Evolutionary conservation across 2,113 vertebrate species (phyloP).

Genomic region (Propithecus coquereli): DNA sequence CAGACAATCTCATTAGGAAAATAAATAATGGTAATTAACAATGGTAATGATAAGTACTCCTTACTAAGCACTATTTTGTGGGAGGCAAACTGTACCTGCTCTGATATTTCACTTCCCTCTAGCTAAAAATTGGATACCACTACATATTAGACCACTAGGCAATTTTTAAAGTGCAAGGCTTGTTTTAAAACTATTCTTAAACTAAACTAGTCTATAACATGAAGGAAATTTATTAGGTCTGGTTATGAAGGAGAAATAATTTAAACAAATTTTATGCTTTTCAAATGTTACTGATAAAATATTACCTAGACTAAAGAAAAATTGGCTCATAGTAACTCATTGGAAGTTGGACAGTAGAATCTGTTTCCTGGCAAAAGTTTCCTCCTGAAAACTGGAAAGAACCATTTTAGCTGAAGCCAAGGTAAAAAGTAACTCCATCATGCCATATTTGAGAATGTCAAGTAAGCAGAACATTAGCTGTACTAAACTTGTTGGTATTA

Average conservation of each 20-base stretch:
- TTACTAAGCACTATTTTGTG: not conserved
- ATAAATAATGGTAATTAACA: not conserved
- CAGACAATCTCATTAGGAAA: not conserved
- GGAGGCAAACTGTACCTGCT: not conserved
- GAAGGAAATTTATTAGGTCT: not conserved
- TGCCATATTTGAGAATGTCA: constrained; percentile 1
- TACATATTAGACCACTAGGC: not conserved
- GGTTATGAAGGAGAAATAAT: not conserved
- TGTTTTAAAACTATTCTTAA: not conserved
- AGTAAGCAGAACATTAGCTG: constrained; percentile 6
- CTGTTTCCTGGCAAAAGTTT: constrained; percentile 42
- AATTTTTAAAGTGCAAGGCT: not conserved
- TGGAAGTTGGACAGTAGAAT: constrained; percentile 26
- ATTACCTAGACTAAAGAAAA: not conserved
- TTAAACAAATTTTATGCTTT: constrained; percentile 4
- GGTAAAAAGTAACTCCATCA: not conserved
- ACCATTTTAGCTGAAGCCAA: constrained; percentile 17
- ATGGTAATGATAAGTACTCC: not conserved
- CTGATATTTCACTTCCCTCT: not conserved
- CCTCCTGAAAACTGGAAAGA: not conserved
- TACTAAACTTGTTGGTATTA: not conserved
- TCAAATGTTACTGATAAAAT: constrained; percentile 13
- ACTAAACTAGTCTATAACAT: not conserved
- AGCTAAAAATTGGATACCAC: not conserved
- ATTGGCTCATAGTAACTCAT: constrained; percentile 3